Evolutionary conservation across 2,888 invertebrate species (phyloP), one percentile per base, ranked within the genome.

Genomic region (Halictus quadricinctus): DNA sequence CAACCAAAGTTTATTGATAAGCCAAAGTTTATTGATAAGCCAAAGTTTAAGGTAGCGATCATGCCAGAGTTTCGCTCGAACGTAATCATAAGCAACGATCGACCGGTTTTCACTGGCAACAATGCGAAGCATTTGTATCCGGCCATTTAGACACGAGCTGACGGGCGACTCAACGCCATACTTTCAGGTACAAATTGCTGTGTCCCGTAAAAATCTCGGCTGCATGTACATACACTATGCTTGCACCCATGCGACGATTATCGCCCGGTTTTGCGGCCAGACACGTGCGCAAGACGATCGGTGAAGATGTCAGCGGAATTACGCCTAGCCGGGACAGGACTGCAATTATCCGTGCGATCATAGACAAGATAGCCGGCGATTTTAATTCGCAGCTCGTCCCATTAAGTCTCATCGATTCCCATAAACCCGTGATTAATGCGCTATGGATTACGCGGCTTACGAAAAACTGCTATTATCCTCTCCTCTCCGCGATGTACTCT

Each of bases 291-390:
- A 3, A 2, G 36, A 8, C 18, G 70, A 70, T 58, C 43, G 58
- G 74, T 66, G 58, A 54, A 60, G 50, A 60, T 70, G 74, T 29
- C 43, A 64, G 15, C 2, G 41, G 41, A 12, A 58, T 10, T 72
- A n/a, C 70, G 12, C 70, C 21, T 60, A 21, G 41, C 15, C 64
- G 48, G 2, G 79, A 76, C 80, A 76, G 83, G 18, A 5, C 50
- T 75, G 72, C 60, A 78, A 84, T 84, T 79, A 82, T 72, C 73
- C 18, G 46, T 36, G 48, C 48, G 74, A 73, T 82, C 66, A n/a
- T 48, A 72, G 64, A 8, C 58, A 15, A 79, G 69, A 74, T 79
- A 79, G 41, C n/a, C 43, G 21, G 36, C 58, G 54, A 58, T 82
- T 82, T 82, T 60, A 82, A 82, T 82, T 79, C 70, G 48, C 58